Base-by-base conservation (phyloP, 2,888 invertebrate genomes). In the Tetanocera ferruginea region DNA sequence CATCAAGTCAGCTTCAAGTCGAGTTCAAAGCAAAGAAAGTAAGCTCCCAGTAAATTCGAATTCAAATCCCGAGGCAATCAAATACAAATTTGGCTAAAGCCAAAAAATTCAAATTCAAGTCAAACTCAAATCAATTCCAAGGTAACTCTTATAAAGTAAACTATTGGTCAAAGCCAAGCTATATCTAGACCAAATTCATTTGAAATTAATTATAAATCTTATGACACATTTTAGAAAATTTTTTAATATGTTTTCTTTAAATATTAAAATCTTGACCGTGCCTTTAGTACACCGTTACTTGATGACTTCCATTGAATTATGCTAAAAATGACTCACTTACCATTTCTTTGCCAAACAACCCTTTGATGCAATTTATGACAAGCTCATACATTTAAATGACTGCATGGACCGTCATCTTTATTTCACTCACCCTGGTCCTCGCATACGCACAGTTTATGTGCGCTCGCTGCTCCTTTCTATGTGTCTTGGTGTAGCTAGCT, bases 361-460 rank as follows among this genome's bases (percentile, higher is more conserved):
- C 67, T 49, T 28, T 28, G 69, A 25, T 28, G 51, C 52, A 78
- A 81, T 82, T 80, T 79, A 80, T 80, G 80, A 80, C 78, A 73
- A 17, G 76, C 67, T 78, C 78, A 71, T 76, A 79, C 81, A 79
- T 77, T 55, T 69, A 76, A 73, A 75, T 76, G 72, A 81, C 77
- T 74, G 31, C n/a, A 37, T 52, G 31, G 64, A 34, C 28, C 9
- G 55, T 55, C 52, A 14, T 19, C 55, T 55, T 55, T 23, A 17
- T 55, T 23, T 1, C 23, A 19, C 3, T 55, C 19, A 9, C 19
- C 37, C 31, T 23, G 2, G 51, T 4, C 25, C 17, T 5, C 51
- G 28, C 19, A 23, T 17, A 51, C 55, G 31, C 23, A 34, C 37
- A 31, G 66, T 37, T 66, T 25, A 19, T 37, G n/a, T 31, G 19